phyloP scores from a whole-genome alignment of 2,797 vertebrate genomes.

The Crotalus adamanteus region DNA sequence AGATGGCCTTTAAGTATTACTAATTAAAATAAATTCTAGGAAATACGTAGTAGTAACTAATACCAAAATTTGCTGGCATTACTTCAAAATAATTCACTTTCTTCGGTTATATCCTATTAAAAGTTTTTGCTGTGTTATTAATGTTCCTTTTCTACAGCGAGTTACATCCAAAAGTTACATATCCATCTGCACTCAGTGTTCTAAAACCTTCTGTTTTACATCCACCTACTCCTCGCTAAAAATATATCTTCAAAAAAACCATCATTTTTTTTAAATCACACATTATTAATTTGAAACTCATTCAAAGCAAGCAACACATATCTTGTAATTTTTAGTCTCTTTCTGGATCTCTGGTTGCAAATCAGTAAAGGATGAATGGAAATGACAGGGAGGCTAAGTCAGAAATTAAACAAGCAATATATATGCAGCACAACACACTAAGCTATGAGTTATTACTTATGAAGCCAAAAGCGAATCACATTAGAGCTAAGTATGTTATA shows the following conservation, averaged over 20 bases:
- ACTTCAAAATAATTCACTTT: neutral
- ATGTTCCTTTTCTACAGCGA: constrained; percentile 10
- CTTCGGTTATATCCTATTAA: neutral
- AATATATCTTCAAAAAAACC: neutral
- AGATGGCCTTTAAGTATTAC: neutral
- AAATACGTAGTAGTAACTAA: neutral
- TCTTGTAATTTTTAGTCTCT: constrained; percentile 1
- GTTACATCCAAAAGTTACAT: constrained; percentile 18
- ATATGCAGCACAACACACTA: neutral
- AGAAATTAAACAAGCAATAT: neutral
- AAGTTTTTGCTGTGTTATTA: neutral
- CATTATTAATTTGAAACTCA: neutral
- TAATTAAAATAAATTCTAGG: neutral
- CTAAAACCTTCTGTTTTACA: constrained; percentile 31
- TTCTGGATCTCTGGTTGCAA: neutral
- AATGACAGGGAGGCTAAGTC: neutral
- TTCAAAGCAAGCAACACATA: neutral
- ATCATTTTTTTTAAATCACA: neutral
- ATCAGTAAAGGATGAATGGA: neutral
- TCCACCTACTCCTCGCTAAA: constrained; percentile 29
- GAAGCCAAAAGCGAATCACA: neutral
- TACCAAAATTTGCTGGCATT: neutral
- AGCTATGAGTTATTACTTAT: neutral
- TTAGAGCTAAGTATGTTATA: neutral
- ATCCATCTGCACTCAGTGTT: constrained; percentile 24